Evolutionary conservation across 2,797 vertebrate genomes (phyloP).

Genomic region (Acropternis orthonyx): DNA sequence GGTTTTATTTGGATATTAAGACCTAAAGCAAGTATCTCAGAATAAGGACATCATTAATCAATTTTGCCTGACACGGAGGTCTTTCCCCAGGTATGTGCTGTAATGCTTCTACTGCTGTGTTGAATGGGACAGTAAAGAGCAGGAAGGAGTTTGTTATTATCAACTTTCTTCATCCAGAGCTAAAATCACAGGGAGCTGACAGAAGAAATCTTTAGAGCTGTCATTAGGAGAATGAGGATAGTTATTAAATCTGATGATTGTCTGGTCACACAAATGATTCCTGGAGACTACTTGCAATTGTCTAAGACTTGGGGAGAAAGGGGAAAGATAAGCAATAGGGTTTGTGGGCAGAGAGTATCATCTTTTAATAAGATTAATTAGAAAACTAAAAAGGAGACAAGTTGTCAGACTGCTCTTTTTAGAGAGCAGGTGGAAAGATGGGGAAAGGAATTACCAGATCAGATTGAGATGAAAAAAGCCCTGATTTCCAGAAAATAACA

Average conservation of each 20-base stretch:
- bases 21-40: neutral
- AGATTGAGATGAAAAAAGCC: neutral
- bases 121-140: neutral
- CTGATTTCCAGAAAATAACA: neutral
- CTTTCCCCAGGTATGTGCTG: neutral
- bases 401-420: conserved; percentile 12
- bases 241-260: neutral
- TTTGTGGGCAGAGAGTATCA: neutral
- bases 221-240: neutral
- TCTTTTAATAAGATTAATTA: conserved; percentile 1
- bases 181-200: neutral
- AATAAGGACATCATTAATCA: neutral
- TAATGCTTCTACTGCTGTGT: neutral
- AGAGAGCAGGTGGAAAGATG: neutral
- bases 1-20: neutral
- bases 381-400: neutral
- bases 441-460: neutral
- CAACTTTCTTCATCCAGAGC: neutral
- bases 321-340: neutral
- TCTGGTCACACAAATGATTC: neutral
- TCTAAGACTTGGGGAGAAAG: neutral
- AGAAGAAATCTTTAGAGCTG: neutral
- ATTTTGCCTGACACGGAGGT: neutral
- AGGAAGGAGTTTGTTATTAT: neutral
- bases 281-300: neutral